Conservation (phyloP, 1,140 invertebrate genomes). For the Lutraria rhynchaena region DNA sequence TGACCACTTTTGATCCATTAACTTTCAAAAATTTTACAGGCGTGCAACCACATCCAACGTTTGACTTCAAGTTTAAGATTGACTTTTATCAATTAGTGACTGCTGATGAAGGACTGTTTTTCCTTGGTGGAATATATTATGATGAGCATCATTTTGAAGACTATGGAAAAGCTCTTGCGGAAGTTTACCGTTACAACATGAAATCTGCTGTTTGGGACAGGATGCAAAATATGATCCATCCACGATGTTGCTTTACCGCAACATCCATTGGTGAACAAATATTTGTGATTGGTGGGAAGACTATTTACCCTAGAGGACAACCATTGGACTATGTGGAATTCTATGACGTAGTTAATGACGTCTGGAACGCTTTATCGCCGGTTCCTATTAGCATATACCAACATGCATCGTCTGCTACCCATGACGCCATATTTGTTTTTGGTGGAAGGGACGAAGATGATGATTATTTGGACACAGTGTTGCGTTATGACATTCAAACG, state of each 20-base stretch:
- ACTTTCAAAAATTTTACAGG: conserved; percentile 71
- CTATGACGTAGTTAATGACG: conserved; percentile 65
- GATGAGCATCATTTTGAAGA: conserved; percentile 74
- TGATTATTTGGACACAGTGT: conserved; percentile 67
- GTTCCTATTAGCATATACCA: conserved; percentile 72
- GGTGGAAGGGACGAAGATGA: conserved; percentile 71
- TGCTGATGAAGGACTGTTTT: conserved; percentile 66
- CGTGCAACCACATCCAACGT: conserved; percentile 72
- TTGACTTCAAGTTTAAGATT: conserved; percentile 75
- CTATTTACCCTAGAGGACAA: conserved; percentile 63
- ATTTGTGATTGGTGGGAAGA: conserved; percentile 74
- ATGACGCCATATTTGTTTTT: conserved; percentile 71
- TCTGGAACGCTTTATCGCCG: conserved; percentile 65
- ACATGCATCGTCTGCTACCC: conserved; percentile 64
- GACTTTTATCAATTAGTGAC: conserved; percentile 70
- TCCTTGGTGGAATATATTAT: conserved; percentile 76
- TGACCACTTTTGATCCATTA: conserved; percentile 74
- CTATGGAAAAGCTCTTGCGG: conserved; percentile 60
- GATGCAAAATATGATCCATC: conserved; percentile 57
- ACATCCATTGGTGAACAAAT: conserved; percentile 58
- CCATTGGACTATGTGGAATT: conserved; percentile 65
- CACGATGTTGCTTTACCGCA: conserved; percentile 70
- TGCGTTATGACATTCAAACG: conserved; percentile 64
- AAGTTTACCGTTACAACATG: conserved; percentile 68
- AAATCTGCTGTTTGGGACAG: conserved; percentile 63